These are phyloP conservation scores for Florisuga fusca DNA, from an alignment of 2,797 vertebrate species.

Conservation along the genomic window DNA sequence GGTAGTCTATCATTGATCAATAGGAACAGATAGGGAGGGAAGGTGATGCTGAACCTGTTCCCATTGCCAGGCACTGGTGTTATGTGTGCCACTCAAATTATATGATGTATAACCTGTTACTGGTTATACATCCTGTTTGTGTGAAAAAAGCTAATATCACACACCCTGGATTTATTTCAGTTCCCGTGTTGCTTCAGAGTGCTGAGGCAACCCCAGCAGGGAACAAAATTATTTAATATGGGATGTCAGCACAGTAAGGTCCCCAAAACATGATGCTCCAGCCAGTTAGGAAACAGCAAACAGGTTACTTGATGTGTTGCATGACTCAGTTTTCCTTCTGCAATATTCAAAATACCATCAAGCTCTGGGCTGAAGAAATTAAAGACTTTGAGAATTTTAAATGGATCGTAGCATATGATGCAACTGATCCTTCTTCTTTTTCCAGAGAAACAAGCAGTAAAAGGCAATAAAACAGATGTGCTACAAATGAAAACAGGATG, in stretches of 20 bases:
- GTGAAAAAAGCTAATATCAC: not conserved
- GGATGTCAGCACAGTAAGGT: not conserved
- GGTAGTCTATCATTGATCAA: not conserved
- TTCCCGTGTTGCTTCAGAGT: not conserved
- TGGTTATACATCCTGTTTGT: not conserved
- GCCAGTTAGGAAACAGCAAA: not conserved
- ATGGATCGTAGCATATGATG: not conserved
- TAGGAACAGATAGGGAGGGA: not conserved
- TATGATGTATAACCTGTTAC: too few relatives aligned
- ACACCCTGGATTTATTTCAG: not conserved
- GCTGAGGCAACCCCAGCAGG: not conserved
- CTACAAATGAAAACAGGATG: not conserved
- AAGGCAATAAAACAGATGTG: accelerated
- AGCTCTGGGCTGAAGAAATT: not conserved
- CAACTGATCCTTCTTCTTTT: not conserved
- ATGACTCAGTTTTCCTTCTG: not conserved
- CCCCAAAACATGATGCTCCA: accelerated
- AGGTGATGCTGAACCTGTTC: too few relatives aligned
- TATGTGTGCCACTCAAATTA: too few relatives aligned
- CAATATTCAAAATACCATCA: not conserved
- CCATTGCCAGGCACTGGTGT: accelerated
- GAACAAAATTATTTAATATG: not conserved
- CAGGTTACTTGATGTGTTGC: not conserved
- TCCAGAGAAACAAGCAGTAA: not conserved
- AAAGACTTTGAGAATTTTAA: not conserved